phyloP scores from a whole-genome alignment of 2,113 vertebrate genomes.

The Eupsittula cactorum region DNA sequence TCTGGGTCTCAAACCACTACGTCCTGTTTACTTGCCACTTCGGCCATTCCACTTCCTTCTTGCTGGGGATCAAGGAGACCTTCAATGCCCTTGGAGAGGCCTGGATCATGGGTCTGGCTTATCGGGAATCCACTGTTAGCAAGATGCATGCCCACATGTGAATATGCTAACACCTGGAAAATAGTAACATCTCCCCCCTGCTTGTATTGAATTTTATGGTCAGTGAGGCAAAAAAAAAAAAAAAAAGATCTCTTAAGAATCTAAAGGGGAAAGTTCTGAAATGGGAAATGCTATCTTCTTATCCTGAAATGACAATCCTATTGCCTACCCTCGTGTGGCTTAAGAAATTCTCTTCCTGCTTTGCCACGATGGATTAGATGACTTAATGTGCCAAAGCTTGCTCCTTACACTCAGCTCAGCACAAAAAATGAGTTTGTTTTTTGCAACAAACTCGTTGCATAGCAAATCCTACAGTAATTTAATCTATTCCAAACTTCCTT shows the following conservation, averaged over 20 bases:
- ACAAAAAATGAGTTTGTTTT: not conserved
- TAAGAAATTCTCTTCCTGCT: constrained; percentile 11
- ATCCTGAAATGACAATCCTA: constrained; percentile 27
- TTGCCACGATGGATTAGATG: constrained; percentile 11
- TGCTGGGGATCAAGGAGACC: no score
- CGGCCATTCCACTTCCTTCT: no score
- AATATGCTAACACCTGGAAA: not conserved
- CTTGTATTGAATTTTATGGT: not conserved
- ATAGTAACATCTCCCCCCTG: not conserved
- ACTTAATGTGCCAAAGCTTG: not conserved
- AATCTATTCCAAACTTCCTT: not conserved
- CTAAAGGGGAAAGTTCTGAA: constrained; percentile 33
- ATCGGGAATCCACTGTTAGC: no score
- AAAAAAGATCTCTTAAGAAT: not conserved
- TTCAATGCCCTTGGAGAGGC: no score
- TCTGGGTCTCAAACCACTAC: no score
- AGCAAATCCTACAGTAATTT: not conserved
- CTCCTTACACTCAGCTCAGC: not conserved
- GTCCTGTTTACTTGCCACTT: no score
- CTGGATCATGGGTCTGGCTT: no score
- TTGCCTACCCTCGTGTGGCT: constrained; percentile 6
- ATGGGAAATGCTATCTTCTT: constrained; percentile 8
- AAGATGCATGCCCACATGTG: no score
- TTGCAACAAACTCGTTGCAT: not conserved
- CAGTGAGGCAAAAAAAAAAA: not conserved